Base-by-base conservation (phyloP, 2,797 vertebrate genomes). In the Pseudochaenichthys georgianus region DNA sequence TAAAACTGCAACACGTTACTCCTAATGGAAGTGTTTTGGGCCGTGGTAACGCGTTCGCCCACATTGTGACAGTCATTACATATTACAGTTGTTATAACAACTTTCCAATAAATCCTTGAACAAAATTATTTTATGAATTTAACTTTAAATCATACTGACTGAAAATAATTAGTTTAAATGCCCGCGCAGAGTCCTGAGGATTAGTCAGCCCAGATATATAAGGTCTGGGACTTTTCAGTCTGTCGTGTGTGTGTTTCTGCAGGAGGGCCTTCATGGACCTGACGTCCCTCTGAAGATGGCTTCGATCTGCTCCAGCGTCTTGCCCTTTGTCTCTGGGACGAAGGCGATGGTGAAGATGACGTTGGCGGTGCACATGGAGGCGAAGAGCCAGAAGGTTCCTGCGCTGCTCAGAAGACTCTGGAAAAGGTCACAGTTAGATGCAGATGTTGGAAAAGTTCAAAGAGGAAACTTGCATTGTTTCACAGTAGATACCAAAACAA, bases 351-450 rank as follows among this genome's bases (percentile, higher is more conserved):
- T 97, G 92, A 98, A 98, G 78, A 96, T 3, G 73, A 97, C 70
- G 19, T 87, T 96, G 51, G 95, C 41, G 60, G 87, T 73, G 71
- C 96, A 98, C 82, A 96, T 81, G 10, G 74, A 90, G 0, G 97
- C 94, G 23, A 98, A 97, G 9, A 99, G 89, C 96, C 97, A 98
- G 94, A 98, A 99, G 0, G 96, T 97, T 1, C 97, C 97, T 0
- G 94, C 95, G 2, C 94, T 94, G 77, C 93, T 95, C 17, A 99
- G 83, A 28, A 91, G 66, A 38, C 17, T 89, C 97, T 98, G 83
- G 8, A 74, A 83, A 47, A 88, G 21, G 70, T 10, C 11, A 21
- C 13, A 63, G 19, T 15, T 13, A 55, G 8, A 47, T 1, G 5
- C 12, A 5, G 31, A 28, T 17, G n/a, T 13, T 28, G 41, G 16